These are phyloP conservation scores for Blera fallax DNA, from an alignment of 2,888 invertebrate genomes.

Conservation along the genomic window DNA sequence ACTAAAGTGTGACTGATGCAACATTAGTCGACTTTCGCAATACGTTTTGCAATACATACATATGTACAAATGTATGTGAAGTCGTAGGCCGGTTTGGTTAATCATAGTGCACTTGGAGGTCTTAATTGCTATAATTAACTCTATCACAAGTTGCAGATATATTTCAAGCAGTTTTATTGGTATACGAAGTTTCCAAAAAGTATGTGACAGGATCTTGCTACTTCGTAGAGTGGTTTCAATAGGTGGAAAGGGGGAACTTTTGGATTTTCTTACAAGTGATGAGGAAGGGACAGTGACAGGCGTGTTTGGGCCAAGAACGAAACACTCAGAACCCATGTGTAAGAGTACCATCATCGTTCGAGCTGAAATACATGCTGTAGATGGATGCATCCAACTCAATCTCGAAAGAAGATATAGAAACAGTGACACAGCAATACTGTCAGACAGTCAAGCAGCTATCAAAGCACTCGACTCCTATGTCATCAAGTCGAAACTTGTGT, in stretches of 20 bases:
- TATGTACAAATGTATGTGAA: no score
- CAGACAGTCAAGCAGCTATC: no score
- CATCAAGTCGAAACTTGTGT: no score
- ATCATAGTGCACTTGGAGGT: conserved; percentile 22
- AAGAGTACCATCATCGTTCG: no score
- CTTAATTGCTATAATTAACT: conserved; percentile 40
- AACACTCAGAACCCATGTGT: no score
- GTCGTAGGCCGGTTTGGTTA: conserved; percentile 35
- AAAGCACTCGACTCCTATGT: no score
- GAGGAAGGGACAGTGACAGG: not conserved
- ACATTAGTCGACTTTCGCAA: conserved; percentile 42
- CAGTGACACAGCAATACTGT: no score
- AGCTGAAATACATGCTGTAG: no score
- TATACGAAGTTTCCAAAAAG: not conserved
- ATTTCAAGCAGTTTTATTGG: not conserved
- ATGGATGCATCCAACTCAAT: no score
- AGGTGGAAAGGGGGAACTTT: not conserved
- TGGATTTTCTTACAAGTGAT: not conserved
- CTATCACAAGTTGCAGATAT: not conserved
- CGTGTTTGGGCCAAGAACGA: no score
- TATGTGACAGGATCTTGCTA: not conserved
- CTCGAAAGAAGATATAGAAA: no score
- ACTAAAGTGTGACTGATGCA: conserved; percentile 39
- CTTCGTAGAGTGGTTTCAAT: not conserved
- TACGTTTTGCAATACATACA: conserved; percentile 31